A percentile compares a stretch with the other conserved stretches of the same genome.
Evolutionary conservation across 2,113 vertebrate species (phyloP).

Genomic region (Ramphastos sulfuratus): DNA sequence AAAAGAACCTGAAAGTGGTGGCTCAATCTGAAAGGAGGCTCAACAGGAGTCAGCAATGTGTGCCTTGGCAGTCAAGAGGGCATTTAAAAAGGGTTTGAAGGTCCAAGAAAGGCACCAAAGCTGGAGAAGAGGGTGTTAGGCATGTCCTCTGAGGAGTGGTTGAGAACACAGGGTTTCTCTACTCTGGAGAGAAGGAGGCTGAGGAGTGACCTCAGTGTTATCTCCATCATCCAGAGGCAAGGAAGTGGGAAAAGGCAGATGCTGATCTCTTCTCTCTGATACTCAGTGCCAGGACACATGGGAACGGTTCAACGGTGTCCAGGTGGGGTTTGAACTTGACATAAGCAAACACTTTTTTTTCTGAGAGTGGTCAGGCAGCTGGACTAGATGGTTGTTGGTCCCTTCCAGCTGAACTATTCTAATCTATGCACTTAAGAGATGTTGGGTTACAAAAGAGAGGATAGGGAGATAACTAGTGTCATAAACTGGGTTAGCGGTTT

Average conservation of each 20-base stretch:
- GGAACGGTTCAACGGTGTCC: neutral
- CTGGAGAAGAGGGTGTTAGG: no score
- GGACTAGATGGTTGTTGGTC: neutral
- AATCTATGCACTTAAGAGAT: neutral
- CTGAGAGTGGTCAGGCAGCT: neutral
- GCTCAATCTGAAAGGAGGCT: no score
- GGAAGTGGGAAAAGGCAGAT: neutral
- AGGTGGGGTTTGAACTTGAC: neutral
- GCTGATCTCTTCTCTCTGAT: neutral
- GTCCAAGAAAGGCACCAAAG: no score
- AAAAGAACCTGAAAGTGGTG: no score
- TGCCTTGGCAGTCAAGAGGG: no score
- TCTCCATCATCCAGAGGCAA: no score
- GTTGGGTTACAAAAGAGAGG: neutral
- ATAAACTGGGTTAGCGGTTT: neutral
- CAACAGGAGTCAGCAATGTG: no score
- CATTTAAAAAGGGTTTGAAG: no score
- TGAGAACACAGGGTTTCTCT: no score
- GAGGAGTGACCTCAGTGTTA: no score
- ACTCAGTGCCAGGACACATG: neutral
- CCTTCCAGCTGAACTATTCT: neutral
- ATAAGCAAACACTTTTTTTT: neutral
- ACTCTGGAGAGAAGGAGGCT: no score
- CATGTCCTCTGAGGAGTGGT: no score
- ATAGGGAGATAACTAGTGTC: neutral